Evolutionary conservation across 2,888 invertebrate genomes (phyloP).

Genomic region (Lasius fuliginosus): DNA sequence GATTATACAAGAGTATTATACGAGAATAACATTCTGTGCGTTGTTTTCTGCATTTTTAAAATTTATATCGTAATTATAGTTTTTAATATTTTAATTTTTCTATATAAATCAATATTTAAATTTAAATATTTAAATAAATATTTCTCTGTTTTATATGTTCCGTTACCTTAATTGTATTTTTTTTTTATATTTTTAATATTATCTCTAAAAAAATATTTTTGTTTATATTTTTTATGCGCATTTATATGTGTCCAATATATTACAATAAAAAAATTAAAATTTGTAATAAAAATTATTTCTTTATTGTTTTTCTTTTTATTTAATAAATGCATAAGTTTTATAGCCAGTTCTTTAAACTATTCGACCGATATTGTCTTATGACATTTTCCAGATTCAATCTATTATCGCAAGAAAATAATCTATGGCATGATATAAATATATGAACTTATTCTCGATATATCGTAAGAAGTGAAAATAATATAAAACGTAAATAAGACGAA

Average conservation of each 20-base stretch:
- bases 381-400: slow-evolving; percentile 3
- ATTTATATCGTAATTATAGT: not conserved
- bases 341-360: not conserved
- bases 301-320: not conserved
- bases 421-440: slow-evolving; percentile 3
- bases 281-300: not conserved
- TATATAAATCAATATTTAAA: not conserved
- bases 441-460: not conserved
- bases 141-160: too few species aligned
- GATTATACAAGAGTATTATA: not conserved
- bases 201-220: not conserved
- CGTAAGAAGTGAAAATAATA: not conserved
- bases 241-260: not conserved
- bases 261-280: not conserved
- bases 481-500: not conserved
- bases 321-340: not conserved
- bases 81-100: not conserved
- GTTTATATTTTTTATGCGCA: not conserved
- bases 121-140: too few species aligned
- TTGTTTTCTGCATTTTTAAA: not conserved
- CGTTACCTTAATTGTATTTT: too few species aligned
- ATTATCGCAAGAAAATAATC: slow-evolving; percentile 27
- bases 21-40: not conserved
- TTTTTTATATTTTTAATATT: not conserved
- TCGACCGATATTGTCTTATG: not conserved